phyloP scores from a whole-genome alignment of 2,113 vertebrate genomes.

The Serilophus lunatus region DNA sequence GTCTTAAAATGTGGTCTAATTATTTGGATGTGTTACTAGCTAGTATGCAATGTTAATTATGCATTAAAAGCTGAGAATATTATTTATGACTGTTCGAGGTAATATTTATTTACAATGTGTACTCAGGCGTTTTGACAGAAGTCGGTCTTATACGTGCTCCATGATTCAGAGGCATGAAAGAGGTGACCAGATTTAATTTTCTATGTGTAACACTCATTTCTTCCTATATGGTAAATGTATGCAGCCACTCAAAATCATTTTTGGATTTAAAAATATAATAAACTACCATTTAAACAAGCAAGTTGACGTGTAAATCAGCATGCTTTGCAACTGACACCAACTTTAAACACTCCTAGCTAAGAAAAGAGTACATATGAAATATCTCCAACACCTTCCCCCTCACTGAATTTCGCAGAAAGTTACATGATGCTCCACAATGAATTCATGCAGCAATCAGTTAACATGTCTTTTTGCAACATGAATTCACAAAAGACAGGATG shows the following conservation, averaged over 20 bases:
- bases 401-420: not conserved
- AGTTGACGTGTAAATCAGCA: not conserved
- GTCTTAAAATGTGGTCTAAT: constrained; percentile 44
- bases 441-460: not conserved
- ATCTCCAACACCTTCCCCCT: not conserved
- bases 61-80: constrained; percentile 56
- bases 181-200: not conserved
- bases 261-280: not conserved
- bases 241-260: not conserved
- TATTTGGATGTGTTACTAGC: constrained; percentile 47
- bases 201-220: not conserved
- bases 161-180: not conserved
- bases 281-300: not conserved
- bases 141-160: not conserved
- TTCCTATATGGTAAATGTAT: not conserved
- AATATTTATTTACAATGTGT: constrained; percentile 46
- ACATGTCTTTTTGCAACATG: not conserved
- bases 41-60: constrained; percentile 67
- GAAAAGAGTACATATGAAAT: not conserved
- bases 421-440: not conserved
- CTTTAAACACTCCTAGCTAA: not conserved
- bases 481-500: not conserved
- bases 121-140: not conserved
- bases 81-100: constrained; percentile 57
- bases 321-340: not conserved